These are phyloP conservation scores for Tupiocoris notatus DNA, from an alignment of 2,888 invertebrate genomes.

Conservation along the genomic window DNA sequence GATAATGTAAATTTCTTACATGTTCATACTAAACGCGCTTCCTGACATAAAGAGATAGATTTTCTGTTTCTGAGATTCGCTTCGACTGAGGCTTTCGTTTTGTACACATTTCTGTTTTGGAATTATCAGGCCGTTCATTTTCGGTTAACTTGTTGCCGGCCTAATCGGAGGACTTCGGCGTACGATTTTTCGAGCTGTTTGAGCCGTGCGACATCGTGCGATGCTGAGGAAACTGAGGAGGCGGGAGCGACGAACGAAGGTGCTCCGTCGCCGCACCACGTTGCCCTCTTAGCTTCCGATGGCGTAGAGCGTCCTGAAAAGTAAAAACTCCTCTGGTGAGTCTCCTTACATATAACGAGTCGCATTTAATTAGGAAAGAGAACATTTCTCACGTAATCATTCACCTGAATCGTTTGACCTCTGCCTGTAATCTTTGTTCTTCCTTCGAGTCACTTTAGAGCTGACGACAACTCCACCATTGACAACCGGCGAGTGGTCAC, in stretches of 20 bases:
- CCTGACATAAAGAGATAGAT: no score
- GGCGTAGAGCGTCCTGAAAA: constrained; percentile 34
- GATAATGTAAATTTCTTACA: no score
- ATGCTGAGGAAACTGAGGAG: constrained; percentile 63
- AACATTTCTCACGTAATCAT: not conserved
- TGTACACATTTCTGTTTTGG: no score
- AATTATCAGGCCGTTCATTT: constrained; percentile 43
- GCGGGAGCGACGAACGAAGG: constrained; percentile 35
- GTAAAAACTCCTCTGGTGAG: not conserved
- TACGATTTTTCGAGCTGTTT: constrained; percentile 79
- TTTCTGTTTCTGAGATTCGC: no score
- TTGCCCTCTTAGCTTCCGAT: constrained; percentile 34
- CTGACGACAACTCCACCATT: constrained; percentile 32
- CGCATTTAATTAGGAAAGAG: not conserved
- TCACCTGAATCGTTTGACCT: constrained; percentile 34
- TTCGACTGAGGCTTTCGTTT: no score
- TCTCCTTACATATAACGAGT: no score
- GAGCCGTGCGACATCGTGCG: constrained; percentile 78
- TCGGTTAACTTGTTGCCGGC: constrained; percentile 46
- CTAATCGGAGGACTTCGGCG: constrained; percentile 68
- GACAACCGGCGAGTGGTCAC: constrained; percentile 22
- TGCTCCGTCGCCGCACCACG: constrained; percentile 34
- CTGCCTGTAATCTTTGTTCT: constrained; percentile 27
- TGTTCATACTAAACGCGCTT: no score
- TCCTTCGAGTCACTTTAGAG: constrained; percentile 19